These are phyloP conservation scores for Drosophila demipolita DNA, from an alignment of 2,888 invertebrate species.

Conservation along the genomic window DNA sequence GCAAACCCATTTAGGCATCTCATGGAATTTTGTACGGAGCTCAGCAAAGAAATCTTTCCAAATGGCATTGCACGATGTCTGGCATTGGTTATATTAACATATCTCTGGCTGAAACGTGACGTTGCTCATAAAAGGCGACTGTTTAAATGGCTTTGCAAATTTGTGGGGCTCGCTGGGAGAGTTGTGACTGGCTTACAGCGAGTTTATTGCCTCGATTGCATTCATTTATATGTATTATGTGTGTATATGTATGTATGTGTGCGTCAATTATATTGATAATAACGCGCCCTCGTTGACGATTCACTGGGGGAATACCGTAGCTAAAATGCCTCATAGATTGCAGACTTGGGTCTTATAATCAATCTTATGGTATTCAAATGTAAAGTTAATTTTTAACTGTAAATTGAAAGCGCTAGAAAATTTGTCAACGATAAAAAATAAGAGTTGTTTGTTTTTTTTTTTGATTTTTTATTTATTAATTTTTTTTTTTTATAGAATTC, in stretches of 20 bases:
- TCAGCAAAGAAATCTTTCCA: slow-evolving; percentile 35
- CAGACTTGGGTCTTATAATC: slow-evolving; percentile 5
- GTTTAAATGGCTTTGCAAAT: slow-evolving; percentile 38
- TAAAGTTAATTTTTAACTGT: slow-evolving; percentile 14
- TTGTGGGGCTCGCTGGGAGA: slow-evolving; percentile 10
- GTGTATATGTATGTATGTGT: not conserved
- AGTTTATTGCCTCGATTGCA: slow-evolving; percentile 23
- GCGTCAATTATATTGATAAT: slow-evolving; percentile 36
- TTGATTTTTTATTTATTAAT: slow-evolving; percentile 16
- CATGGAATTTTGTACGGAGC: slow-evolving; percentile 10
- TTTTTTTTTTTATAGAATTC: slow-evolving; percentile 50
- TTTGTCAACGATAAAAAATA: slow-evolving; percentile 34
- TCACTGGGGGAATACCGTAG: slow-evolving; percentile 56
- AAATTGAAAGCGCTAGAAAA: slow-evolving; percentile 41
- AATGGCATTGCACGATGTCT: slow-evolving; percentile 47
- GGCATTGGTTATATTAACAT: slow-evolving; percentile 63
- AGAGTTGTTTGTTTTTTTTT: slow-evolving; percentile 21
- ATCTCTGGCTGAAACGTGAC: slow-evolving; percentile 35
- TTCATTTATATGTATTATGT: slow-evolving; percentile 9
- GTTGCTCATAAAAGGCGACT: slow-evolving; percentile 5
- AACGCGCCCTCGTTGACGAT: slow-evolving; percentile 10
- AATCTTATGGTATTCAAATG: slow-evolving; percentile 28
- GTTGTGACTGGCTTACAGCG: not conserved
- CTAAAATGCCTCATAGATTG: slow-evolving; percentile 20
- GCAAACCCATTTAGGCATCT: slow-evolving; percentile 1